Conservation (phyloP, 2,797 vertebrate species). For the Platalea minor region DNA sequence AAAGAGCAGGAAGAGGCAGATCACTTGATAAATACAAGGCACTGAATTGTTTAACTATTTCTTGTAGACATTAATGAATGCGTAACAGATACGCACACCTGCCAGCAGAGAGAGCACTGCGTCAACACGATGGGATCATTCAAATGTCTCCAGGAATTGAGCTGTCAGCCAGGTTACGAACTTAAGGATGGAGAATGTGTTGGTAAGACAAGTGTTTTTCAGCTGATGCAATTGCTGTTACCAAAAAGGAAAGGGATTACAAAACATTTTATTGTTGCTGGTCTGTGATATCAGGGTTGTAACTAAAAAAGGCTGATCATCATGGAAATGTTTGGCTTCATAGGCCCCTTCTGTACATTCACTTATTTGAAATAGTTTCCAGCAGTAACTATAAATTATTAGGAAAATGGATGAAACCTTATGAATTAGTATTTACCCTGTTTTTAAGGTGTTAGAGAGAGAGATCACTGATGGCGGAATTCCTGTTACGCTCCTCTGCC, state of each 20-base stretch:
- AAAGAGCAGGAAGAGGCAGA: background rate
- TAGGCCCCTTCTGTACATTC: background rate
- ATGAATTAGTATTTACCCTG: background rate
- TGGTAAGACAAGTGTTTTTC: slow-evolving; percentile 72
- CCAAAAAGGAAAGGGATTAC: background rate
- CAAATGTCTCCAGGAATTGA: slow-evolving; percentile 81
- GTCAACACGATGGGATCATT: slow-evolving; percentile 89
- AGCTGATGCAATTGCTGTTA: background rate
- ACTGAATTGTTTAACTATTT: background rate
- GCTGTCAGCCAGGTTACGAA: slow-evolving; percentile 83
- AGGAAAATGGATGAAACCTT: background rate
- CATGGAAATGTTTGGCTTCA: background rate
- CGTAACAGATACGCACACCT: slow-evolving; percentile 81
- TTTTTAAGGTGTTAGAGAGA: background rate
- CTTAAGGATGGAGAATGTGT: slow-evolving; percentile 80
- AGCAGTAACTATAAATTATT: background rate
- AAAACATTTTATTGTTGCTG: background rate
- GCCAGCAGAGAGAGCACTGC: slow-evolving; percentile 82
- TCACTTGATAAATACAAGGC: background rate
- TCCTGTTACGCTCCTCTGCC: background rate
- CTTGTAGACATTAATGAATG: slow-evolving; percentile 90
- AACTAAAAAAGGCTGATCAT: background rate
- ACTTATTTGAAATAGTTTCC: background rate
- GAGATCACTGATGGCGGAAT: background rate
- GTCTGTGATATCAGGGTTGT: background rate